Percentiles rank a stretch among this genome's conserved stretches.
Conservation (phyloP, 2,888 invertebrate species). For the Brassicogethes aeneus region DNA sequence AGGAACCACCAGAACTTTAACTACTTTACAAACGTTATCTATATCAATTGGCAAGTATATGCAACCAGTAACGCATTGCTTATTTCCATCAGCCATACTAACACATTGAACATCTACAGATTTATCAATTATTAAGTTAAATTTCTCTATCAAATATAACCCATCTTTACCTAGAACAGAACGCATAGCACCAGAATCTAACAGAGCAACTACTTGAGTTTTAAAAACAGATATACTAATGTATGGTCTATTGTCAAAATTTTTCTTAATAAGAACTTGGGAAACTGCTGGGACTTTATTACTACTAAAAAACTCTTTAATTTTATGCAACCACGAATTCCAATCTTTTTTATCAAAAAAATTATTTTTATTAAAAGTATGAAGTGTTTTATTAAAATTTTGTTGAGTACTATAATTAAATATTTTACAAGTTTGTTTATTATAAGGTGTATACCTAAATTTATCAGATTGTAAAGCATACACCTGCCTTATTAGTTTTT, state of each 20-base stretch:
- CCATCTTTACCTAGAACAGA: too few relatives aligned
- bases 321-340: neutral
- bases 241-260: too few relatives aligned
- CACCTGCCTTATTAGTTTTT: conserved; percentile 2
- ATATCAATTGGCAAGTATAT: conserved; percentile 4
- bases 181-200: conserved; percentile 7
- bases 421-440: too few relatives aligned
- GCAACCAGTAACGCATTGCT: conserved; percentile 2
- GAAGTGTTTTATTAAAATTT: too few relatives aligned
- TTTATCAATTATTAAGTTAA: conserved; percentile 2
- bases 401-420: too few relatives aligned
- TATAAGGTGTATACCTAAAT: too few relatives aligned
- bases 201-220: conserved; percentile 1
- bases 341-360: neutral
- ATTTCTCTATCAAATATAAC: conserved; percentile 4
- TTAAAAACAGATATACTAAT: too few relatives aligned
- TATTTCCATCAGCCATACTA: conserved; percentile 5
- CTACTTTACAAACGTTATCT: conserved; percentile 1
- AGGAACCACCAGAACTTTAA: conserved; percentile 3
- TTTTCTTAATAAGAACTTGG: neutral
- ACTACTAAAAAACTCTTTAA: neutral
- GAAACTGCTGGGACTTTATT: neutral
- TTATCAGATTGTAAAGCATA: too few relatives aligned
- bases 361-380: too few relatives aligned
- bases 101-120: conserved; percentile 1